Evolutionary conservation across 2,888 invertebrate species (phyloP).

Genomic region (Apomyelois bistriatella): DNA sequence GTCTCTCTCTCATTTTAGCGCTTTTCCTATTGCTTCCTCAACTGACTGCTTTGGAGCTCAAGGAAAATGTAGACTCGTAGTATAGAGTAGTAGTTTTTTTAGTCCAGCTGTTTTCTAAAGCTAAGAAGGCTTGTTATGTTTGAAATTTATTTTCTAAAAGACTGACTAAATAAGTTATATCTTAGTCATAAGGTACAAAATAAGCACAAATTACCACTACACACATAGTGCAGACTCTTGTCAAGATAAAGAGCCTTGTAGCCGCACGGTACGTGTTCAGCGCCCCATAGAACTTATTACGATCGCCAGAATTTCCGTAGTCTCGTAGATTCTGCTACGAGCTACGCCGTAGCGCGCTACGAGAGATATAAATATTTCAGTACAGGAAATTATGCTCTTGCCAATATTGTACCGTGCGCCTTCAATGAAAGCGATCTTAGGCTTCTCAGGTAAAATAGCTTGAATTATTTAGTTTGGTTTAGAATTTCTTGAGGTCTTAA

Average conservation of each 20-base stretch:
- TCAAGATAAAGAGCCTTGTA: not conserved
- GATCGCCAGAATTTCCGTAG: constrained; percentile 11
- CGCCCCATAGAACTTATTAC: constrained; percentile 20
- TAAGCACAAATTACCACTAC: not conserved
- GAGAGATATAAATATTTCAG: constrained; percentile 71
- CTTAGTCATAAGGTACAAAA: not conserved
- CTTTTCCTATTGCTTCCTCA: no score
- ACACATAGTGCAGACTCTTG: not conserved
- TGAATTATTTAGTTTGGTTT: constrained; percentile 46
- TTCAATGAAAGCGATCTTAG: constrained; percentile 57
- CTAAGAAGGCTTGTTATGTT: not conserved
- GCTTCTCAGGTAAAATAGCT: constrained; percentile 43
- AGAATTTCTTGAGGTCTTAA: not conserved
- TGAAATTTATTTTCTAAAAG: no score
- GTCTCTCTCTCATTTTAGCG: no score
- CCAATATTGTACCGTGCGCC: constrained; percentile 58
- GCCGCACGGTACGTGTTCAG: not conserved
- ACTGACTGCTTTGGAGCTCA: no score
- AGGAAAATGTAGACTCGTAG: no score
- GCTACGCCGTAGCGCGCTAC: constrained; percentile 37
- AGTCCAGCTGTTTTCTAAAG: no score
- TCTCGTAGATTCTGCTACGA: constrained; percentile 27
- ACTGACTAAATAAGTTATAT: no score
- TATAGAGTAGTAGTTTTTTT: no score
- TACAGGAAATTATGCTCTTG: constrained; percentile 73